Percentiles rank a stretch among this genome's conserved stretches.
These are phyloP conservation scores for Amazona guildingii DNA, from an alignment of 2,113 vertebrate species.

Conservation along the genomic window DNA sequence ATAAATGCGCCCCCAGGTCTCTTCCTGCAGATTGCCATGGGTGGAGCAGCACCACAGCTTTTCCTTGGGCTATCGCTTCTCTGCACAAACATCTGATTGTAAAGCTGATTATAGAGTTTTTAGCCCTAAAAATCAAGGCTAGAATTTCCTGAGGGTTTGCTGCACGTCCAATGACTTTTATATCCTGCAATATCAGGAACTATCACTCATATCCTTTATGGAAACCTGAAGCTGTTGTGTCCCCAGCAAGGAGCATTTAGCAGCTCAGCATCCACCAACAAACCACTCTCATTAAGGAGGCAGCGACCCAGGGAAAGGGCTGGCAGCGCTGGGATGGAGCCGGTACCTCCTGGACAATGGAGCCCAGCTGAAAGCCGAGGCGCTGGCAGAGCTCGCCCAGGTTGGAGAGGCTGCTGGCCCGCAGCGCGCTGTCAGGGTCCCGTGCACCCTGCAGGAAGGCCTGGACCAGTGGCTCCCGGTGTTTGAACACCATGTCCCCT, in stretches of 20 bases:
- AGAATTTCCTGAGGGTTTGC: neutral
- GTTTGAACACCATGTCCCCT: slow-evolving; percentile 88
- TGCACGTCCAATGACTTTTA: neutral
- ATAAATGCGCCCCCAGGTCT: neutral
- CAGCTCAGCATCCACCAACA: neutral
- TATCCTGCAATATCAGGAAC: neutral
- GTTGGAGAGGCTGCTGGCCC: slow-evolving; percentile 94
- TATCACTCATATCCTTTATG: neutral
- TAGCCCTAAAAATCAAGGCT: neutral
- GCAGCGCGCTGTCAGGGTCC: slow-evolving; percentile 76
- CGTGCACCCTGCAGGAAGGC: slow-evolving; percentile 84
- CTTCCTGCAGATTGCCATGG: neutral
- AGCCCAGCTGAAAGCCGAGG: slow-evolving; percentile 85
- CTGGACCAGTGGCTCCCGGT: slow-evolving; percentile 81
- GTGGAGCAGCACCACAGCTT: neutral
- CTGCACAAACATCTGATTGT: neutral
- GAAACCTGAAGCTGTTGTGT: neutral
- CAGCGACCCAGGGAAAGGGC: neutral
- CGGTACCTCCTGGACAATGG: slow-evolving; percentile 87
- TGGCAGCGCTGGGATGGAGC: neutral
- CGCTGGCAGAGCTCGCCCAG: slow-evolving; percentile 90
- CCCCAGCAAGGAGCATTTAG: neutral
- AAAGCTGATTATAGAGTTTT: neutral
- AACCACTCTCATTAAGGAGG: neutral
- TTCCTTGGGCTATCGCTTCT: neutral